Conservation (phyloP, 2,888 invertebrate genomes). For the Heliconius aoede region DNA sequence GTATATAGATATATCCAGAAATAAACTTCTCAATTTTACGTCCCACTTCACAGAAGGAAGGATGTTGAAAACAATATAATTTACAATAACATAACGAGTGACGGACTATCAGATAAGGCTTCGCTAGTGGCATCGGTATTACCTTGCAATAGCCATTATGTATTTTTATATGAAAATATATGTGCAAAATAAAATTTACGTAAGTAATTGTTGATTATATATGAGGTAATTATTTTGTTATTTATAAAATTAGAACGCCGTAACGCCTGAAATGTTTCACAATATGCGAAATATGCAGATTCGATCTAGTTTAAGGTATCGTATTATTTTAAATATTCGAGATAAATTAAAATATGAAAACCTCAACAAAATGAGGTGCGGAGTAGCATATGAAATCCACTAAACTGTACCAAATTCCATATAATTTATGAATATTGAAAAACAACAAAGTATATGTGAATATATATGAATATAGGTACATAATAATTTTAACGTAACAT, state of each 20-base stretch:
- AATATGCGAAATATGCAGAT: not conserved
- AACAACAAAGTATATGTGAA: too few relatives aligned
- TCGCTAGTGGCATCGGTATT: conserved; percentile 22
- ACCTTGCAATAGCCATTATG: conserved; percentile 6
- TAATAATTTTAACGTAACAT: too few relatives aligned
- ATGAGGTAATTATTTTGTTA: too few relatives aligned
- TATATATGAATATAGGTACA: too few relatives aligned
- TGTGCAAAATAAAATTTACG: not conserved
- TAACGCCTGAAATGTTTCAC: not conserved
- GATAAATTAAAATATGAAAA: too few relatives aligned
- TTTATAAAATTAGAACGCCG: not conserved
- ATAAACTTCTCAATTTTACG: conserved; percentile 31
- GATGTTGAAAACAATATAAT: conserved; percentile 42
- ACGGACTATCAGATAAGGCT: conserved; percentile 40
- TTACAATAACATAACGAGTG: conserved; percentile 37
- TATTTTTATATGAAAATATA: conserved; percentile 9
- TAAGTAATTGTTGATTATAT: not conserved
- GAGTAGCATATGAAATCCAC: too few relatives aligned
- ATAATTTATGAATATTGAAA: too few relatives aligned
- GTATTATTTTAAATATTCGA: not conserved
- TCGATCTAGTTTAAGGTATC: not conserved
- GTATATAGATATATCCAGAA: not conserved
- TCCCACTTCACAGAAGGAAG: conserved; percentile 38
- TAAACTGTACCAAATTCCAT: too few relatives aligned
- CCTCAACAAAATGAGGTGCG: too few relatives aligned